Percentiles rank a stretch among this genome's conserved stretches.
Evolutionary conservation across 2,888 invertebrate genomes (phyloP).

Genomic region (Mythimna impura): DNA sequence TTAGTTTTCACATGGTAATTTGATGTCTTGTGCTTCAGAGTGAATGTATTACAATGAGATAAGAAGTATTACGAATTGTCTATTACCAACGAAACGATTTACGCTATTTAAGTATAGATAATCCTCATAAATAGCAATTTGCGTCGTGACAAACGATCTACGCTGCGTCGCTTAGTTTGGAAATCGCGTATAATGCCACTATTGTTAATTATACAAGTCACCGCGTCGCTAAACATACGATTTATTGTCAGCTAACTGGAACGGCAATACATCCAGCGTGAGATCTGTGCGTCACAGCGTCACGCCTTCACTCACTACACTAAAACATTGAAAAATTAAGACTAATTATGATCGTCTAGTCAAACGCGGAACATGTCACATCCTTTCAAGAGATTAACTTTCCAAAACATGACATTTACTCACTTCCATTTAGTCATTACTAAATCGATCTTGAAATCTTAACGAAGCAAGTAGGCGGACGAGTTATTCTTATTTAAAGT

Average conservation of each 20-base stretch:
- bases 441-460: constrained; percentile 69
- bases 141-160: constrained; percentile 87
- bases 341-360: constrained; percentile 74
- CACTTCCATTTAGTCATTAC: constrained; percentile 59
- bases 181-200: constrained; percentile 88
- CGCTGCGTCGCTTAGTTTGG: constrained; percentile 85
- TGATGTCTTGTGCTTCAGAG: constrained; percentile 2
- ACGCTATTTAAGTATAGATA: constrained; percentile 79
- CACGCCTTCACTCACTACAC: constrained; percentile 75
- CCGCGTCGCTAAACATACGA: constrained; percentile 88
- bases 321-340: constrained; percentile 82
- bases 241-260: constrained; percentile 88
- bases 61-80: constrained; percentile 59
- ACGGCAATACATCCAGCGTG: constrained; percentile 83
- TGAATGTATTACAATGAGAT: constrained; percentile 35
- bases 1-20: constrained; percentile 22
- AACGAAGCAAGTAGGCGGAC: constrained; percentile 73
- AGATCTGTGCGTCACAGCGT: constrained; percentile 79
- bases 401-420: constrained; percentile 69
- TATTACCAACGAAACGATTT: constrained; percentile 73
- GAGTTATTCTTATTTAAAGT: constrained; percentile 73
- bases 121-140: constrained; percentile 89
- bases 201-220: constrained; percentile 90
- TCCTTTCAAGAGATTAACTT: constrained; percentile 74
- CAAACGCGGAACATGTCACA: constrained; percentile 67